These are phyloP conservation scores for Cyclura pinguis DNA, from an alignment of 2,797 vertebrate species.

Conservation along the genomic window DNA sequence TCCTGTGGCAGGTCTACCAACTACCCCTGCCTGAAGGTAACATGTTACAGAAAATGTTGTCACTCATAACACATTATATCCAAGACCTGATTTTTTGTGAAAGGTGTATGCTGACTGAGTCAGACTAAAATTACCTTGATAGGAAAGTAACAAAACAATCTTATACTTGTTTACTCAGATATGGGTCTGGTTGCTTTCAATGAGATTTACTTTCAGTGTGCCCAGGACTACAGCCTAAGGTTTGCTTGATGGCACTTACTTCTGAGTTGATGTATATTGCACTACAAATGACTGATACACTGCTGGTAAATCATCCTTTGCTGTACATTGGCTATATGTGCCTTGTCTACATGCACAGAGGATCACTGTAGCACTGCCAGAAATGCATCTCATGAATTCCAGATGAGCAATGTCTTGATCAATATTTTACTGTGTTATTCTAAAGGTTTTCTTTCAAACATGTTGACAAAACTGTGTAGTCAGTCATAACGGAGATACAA, in stretches of 20 bases:
- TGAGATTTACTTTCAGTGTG: too few relatives aligned
- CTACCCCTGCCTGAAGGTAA: neutral
- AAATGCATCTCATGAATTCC: neutral
- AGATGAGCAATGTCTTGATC: neutral
- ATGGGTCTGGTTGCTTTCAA: neutral
- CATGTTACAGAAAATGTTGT: neutral
- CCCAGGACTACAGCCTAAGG: neutral
- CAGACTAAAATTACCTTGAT: neutral
- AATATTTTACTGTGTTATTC: neutral
- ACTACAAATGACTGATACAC: neutral
- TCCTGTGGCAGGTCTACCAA: too few relatives aligned
- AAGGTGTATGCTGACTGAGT: neutral
- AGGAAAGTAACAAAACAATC: neutral
- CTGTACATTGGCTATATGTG: neutral
- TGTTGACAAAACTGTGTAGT: neutral
- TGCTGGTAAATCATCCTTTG: neutral
- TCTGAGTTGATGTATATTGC: neutral
- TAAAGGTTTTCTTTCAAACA: neutral
- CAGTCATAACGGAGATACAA: constrained; percentile 9
- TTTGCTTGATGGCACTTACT: neutral
- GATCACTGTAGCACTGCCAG: neutral
- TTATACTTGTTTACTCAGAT: neutral
- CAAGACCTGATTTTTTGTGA: neutral
- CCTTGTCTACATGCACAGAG: neutral
- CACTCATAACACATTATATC: neutral